A percentile compares a stretch with the other conserved stretches of the same genome.
phyloP scores from a whole-genome alignment of 2,797 vertebrate genomes.

The Prionace glauca region DNA sequence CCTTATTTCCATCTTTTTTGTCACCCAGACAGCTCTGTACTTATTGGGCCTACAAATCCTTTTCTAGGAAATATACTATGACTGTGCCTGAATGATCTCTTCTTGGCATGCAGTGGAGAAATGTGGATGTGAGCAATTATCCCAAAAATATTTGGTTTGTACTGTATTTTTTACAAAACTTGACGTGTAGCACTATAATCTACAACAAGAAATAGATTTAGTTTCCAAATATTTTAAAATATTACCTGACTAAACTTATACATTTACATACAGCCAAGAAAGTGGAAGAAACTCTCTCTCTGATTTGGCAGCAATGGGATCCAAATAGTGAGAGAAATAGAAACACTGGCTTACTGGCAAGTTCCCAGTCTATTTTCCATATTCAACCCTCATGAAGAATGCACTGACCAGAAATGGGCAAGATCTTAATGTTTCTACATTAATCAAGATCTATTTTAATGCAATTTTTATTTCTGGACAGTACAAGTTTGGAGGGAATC shows the following conservation, averaged over 20 bases:
- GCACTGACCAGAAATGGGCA: not conserved
- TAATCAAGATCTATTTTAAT: not conserved
- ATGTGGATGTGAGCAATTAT: not conserved
- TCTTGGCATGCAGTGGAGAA: not conserved
- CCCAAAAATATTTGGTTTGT: not conserved
- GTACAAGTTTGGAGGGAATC: not conserved
- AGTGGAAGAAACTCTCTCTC: not conserved
- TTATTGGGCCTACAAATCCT: too few relatives aligned
- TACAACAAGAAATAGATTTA: not conserved
- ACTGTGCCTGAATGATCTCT: too few relatives aligned
- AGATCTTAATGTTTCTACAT: not conserved
- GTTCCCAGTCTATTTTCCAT: not conserved
- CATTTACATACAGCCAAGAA: not conserved
- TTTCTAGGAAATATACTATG: too few relatives aligned
- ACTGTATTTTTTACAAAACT: not conserved
- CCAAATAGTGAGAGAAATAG: too few relatives aligned
- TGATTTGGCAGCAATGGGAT: not conserved
- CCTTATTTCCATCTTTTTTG: too few relatives aligned
- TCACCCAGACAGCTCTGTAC: too few relatives aligned
- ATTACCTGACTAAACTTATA: not conserved
- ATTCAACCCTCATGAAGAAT: not conserved
- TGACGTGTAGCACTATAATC: not conserved
- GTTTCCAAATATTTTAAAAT: not conserved
- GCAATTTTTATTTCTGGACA: not conserved
- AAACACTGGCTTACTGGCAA: not conserved